phyloP scores from a whole-genome alignment of 1,140 invertebrate species.

The Neocloeon triangulifer region DNA sequence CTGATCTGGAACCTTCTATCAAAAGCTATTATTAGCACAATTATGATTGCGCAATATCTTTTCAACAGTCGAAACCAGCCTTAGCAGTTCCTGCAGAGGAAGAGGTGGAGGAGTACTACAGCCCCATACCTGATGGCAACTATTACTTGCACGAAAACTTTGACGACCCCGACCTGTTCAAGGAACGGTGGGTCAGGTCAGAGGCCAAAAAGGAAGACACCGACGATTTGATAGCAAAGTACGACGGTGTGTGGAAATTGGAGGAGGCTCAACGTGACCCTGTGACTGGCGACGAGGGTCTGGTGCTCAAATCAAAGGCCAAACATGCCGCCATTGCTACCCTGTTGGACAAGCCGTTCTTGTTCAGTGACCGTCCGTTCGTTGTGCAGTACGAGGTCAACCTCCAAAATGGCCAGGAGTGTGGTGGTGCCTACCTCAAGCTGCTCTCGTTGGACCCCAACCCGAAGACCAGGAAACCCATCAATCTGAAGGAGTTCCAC shows the following conservation, averaged over 20 bases:
- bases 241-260: conserved; percentile 73
- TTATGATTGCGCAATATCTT: too few species aligned
- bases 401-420: conserved; percentile 88
- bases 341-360: conserved; percentile 56
- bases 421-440: conserved; percentile 95
- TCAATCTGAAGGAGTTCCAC: conserved; percentile 63
- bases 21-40: too few species aligned
- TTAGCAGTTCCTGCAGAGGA: conserved; percentile 10
- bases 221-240: conserved; percentile 82
- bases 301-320: conserved; percentile 85
- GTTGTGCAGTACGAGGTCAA: conserved; percentile 86
- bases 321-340: conserved; percentile 88
- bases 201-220: conserved; percentile 83
- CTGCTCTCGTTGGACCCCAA: conserved; percentile 35
- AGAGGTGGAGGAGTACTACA: conserved; percentile 14
- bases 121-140: conserved; percentile 21
- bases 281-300: conserved; percentile 61
- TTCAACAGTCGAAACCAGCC: too few species aligned
- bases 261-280: conserved; percentile 52
- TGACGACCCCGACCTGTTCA: conserved; percentile 51
- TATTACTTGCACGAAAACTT: conserved; percentile 76
- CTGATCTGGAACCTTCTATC: too few species aligned
- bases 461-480: conserved; percentile 24
- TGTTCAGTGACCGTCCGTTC: conserved; percentile 68
- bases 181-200: conserved; percentile 66